Evolutionary conservation across 2,113 vertebrate genomes (phyloP), one percentile per base, ranked within the genome.

Genomic region (Anoura caudifer): DNA sequence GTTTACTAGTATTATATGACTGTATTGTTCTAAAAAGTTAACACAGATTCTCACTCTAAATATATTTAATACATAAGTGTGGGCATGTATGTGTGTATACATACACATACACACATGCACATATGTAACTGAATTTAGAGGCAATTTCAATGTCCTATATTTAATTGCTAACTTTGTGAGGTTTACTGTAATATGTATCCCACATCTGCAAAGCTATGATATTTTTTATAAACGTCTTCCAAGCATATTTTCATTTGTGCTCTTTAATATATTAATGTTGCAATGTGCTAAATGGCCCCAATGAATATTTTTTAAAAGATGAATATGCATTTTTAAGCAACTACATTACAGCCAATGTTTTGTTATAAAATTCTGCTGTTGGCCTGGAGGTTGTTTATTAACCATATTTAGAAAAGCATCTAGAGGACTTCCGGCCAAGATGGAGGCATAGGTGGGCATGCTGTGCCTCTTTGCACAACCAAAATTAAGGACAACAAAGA

Each of bases 301-400:
- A 54, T 7, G 33, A 45, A 45, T 94, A 88, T 81, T 75, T 89
- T 86, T 63, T 67, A 47, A 83, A 95, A 87, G 31, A n/a, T 77
- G 67, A 96, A 67, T 65, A 11, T 61, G 41, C 36, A 82, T 65
- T 95, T 92, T 77, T 82, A 94, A 88, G 38, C 88, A 83, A 82
- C 11, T 70, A 70, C 11, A 13, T 54, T 95, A 89, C 5, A 50
- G 14, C 83, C 63, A 47, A 31, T 73, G 41, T 83, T 94, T 87
- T 87, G 61, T 94, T 36, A 65, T 81, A 82, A 96, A 95, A 94
- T 86, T 28, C 47, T 83, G 54, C 19, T 92, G 2, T 90, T 95
- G 31, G 56, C 65, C 85, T 52, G 63, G 38, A 95, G 28, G 4
- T 43, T 86, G 43, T 89, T 95, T 94, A 83, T 31, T 52, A 90